These are phyloP conservation scores for Morphnarchus princeps DNA, from an alignment of 2,113 vertebrate species.

Conservation along the genomic window DNA sequence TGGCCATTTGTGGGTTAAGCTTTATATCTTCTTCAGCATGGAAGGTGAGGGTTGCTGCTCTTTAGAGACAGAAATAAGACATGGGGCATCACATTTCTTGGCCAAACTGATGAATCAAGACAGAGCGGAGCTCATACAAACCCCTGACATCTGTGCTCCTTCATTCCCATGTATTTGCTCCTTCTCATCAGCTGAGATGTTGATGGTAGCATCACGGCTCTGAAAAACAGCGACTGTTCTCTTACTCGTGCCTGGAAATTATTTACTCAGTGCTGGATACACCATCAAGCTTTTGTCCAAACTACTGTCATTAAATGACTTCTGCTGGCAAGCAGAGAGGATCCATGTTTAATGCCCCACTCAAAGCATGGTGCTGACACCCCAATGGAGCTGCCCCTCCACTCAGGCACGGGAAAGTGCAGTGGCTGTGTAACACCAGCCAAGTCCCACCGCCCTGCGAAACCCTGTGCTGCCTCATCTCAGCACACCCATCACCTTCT, in stretches of 20 bases:
- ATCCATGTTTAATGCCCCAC: neutral
- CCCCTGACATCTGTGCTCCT: neutral
- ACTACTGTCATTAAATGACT: neutral
- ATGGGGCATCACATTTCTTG: neutral
- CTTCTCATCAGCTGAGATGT: neutral
- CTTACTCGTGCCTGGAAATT: fast-evolving
- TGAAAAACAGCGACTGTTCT: neutral
- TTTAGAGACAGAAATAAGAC: neutral
- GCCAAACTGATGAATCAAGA: neutral
- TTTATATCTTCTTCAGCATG: neutral
- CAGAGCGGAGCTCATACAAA: neutral
- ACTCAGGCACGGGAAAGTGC: fast-evolving
- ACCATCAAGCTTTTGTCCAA: neutral
- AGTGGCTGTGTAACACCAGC: fast-evolving
- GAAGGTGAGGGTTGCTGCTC: neutral
- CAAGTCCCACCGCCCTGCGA: fast-evolving
- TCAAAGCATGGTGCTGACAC: neutral
- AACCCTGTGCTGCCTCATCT: fast-evolving
- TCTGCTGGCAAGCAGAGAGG: neutral
- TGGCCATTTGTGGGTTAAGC: neutral
- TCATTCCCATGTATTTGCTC: neutral
- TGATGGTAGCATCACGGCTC: neutral
- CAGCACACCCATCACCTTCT: neutral
- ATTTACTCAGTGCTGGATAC: neutral
- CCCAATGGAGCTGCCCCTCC: fast-evolving